These are phyloP conservation scores for Diaprepes abbreviatus DNA, from an alignment of 2,888 invertebrate genomes.

Conservation along the genomic window DNA sequence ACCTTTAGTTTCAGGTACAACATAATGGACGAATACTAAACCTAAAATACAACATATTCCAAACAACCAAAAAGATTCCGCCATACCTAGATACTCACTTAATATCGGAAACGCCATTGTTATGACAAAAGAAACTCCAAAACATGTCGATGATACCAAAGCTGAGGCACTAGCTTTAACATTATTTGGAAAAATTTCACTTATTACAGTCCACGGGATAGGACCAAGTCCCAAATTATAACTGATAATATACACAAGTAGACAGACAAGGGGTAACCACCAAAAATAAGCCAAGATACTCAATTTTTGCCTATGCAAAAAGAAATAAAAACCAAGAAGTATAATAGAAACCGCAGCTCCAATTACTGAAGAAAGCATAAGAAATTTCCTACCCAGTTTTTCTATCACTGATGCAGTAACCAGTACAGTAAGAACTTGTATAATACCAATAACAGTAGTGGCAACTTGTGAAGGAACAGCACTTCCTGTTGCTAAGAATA, in stretches of 20 bases:
- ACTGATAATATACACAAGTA: conserved; percentile 79
- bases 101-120: conserved; percentile 55
- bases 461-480: conserved; percentile 73
- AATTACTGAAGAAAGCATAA: conserved; percentile 75
- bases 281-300: conserved; percentile 65
- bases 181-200: conserved; percentile 84
- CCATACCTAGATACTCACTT: conserved; percentile 51
- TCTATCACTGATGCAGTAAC: conserved; percentile 82
- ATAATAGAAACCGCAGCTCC: conserved; percentile 72
- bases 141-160: conserved; percentile 64
- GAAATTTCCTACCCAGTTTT: conserved; percentile 77
- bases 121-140: conserved; percentile 52
- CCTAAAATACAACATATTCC: conserved; percentile 48
- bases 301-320: conserved; percentile 39
- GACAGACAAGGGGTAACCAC: conserved; percentile 79
- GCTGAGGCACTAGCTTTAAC: conserved; percentile 73
- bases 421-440: conserved; percentile 79
- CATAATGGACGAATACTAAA: conserved; percentile 50
- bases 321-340: conserved; percentile 52
- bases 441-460: conserved; percentile 82
- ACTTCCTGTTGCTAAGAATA: conserved; percentile 79
- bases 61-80: conserved; percentile 55
- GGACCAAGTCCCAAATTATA: conserved; percentile 82
- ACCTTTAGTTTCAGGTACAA: conserved; percentile 58
- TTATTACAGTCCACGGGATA: conserved; percentile 85